These are phyloP conservation scores for Cataglyphis hispanica DNA, from an alignment of 1,140 invertebrate species.

Conservation along the genomic window DNA sequence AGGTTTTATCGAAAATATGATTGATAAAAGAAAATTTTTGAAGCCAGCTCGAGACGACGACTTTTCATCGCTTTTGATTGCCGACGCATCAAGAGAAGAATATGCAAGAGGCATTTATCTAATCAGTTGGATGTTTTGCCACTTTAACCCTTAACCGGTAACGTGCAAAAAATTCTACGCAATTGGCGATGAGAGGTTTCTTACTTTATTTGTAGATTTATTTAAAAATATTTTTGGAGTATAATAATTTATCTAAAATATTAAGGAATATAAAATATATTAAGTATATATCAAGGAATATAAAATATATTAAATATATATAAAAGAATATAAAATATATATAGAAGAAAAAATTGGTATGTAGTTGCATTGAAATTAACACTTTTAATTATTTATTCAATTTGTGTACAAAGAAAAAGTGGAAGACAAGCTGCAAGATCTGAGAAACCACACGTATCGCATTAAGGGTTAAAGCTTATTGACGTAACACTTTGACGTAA, in stretches of 20 bases:
- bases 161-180: background rate
- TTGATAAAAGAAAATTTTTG: background rate
- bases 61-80: background rate
- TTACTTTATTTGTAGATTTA: background rate
- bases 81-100: background rate
- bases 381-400: background rate
- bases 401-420: background rate
- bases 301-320: no score
- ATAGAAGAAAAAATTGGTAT: background rate
- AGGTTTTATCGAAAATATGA: background rate
- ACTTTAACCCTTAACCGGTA: slow-evolving; percentile 12
- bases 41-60: background rate
- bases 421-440: background rate
- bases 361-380: background rate
- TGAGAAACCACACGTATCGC: background rate
- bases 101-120: slow-evolving; percentile 34
- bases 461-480: background rate
- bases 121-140: slow-evolving; percentile 35
- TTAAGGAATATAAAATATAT: background rate
- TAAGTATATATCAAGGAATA: no score
- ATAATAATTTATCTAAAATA: background rate
- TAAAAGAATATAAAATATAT: no score
- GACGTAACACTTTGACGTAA: background rate
- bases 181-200: background rate
- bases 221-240: background rate